Base-by-base conservation (phyloP, 2,888 invertebrate species). In the Xiphydria camelus region DNA sequence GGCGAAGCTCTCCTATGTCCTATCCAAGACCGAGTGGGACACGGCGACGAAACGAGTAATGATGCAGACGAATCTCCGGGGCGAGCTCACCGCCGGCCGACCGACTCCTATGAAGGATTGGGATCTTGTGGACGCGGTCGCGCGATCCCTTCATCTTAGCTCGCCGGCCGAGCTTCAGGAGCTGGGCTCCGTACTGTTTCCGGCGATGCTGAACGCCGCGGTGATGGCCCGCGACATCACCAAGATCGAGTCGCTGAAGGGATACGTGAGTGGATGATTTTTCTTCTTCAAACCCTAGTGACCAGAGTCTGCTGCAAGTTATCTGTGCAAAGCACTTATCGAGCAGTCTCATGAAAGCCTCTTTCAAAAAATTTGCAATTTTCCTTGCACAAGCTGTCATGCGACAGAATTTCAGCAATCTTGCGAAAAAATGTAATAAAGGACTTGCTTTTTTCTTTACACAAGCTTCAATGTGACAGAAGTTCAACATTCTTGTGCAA, bases 1-100 rank as follows among this genome's bases (percentile, higher is more conserved):
- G 5, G 86, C 92, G 2, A 98, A 98, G 74, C 79, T 98, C 1
- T 83, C 89, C 0, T 97, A 94, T 64, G 91, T 97, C 1, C 77
- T 97, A 17, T 88, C 91, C 1, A 91, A 94, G 68, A 78, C 80
- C 4, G 84, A 87, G 35, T 83, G 88, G 77, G 78, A 79, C 34
- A 77, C 82, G 32, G 76, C 83, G 19, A 80, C 82, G 39, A 89
- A 89, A 65, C 81, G 83, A 31, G 79, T 82, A 85, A 87, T 90
- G 84, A 85, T 94, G 82, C 80, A 82, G 51, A 82, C 81, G 1
- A 90, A 87, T 68, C 78, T 94, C 21, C 80, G 93, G 35, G 94
- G 94, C 1, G 94, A 94, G 73, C 71, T 94, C 57, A 89, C 90
- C 0, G 72, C 78, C 0, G 43, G 78, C 66, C 57, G 65, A 34